These are phyloP conservation scores for Spea multiplicata DNA, from an alignment of 2,113 vertebrate species.

Conservation along the genomic window DNA sequence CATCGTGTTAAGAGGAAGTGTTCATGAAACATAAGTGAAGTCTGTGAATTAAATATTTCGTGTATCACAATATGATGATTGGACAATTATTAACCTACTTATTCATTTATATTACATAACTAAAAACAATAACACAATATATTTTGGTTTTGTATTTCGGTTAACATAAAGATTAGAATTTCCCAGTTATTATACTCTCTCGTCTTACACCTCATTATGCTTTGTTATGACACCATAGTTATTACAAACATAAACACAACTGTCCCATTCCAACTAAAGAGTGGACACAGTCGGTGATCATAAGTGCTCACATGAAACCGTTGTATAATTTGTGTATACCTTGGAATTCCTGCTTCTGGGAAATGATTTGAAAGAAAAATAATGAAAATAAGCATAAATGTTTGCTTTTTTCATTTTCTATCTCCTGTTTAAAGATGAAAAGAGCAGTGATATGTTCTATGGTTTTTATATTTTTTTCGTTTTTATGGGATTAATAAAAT, in stretches of 20 bases:
- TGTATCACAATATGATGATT: no score
- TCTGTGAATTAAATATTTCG: no score
- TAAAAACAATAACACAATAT: no score
- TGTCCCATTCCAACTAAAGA: slow-evolving; percentile 23
- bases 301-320: neutral
- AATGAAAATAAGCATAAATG: slow-evolving; percentile 41
- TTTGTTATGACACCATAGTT: slow-evolving; percentile 18
- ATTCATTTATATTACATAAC: no score
- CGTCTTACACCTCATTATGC: no score
- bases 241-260: slow-evolving; percentile 22
- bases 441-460: slow-evolving; percentile 47
- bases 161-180: no score
- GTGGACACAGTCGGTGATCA: slow-evolving; percentile 13
- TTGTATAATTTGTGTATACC: slow-evolving; percentile 23
- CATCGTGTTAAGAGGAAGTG: no score
- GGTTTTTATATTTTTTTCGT: slow-evolving; percentile 48
- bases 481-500: slow-evolving; percentile 49
- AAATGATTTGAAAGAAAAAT: slow-evolving; percentile 40
- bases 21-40: no score
- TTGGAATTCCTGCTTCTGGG: slow-evolving; percentile 17
- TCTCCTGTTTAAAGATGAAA: slow-evolving; percentile 45
- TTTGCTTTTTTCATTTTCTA: slow-evolving; percentile 48
- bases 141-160: no score
- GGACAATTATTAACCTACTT: no score
- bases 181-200: no score